Conservation (phyloP, 2,113 vertebrate species). For the Hippocampus zosterae region DNA sequence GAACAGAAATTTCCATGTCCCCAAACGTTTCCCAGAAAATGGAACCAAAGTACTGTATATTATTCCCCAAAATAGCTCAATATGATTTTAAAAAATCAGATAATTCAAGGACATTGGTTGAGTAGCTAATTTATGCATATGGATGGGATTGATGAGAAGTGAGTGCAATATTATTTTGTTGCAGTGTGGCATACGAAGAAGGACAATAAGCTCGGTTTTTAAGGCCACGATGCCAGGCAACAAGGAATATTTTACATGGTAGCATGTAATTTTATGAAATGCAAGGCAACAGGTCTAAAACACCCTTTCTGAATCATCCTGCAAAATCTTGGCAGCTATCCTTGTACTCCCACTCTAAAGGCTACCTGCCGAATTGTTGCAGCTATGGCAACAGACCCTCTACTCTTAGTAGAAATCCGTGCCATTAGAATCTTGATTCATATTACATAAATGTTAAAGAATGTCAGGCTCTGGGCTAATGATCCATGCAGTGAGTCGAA, state of each 20-base stretch:
- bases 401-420: conserved; percentile 6
- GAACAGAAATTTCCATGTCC: too few species aligned
- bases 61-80: too few species aligned
- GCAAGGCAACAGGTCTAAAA: background rate
- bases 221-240: background rate
- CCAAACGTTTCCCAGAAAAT: too few species aligned
- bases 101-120: background rate
- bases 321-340: conserved; percentile 11
- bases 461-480: conserved; percentile 7
- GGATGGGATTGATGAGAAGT: background rate
- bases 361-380: conserved; percentile 12
- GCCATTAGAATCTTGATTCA: conserved; percentile 14
- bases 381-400: conserved; percentile 47
- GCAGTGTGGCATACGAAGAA: background rate
- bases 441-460: conserved; percentile 9
- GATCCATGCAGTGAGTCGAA: background rate
- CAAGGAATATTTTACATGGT: background rate
- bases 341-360: conserved; percentile 20
- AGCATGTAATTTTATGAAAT: background rate
- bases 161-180: background rate
- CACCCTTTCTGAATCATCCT: background rate
- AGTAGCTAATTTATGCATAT: background rate
- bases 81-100: background rate
- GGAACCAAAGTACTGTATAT: too few species aligned
- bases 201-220: background rate